Evolutionary conservation across 2,797 vertebrate species (phyloP), one percentile per base, ranked within the genome.

Genomic region (Cossypha heuglini): DNA sequence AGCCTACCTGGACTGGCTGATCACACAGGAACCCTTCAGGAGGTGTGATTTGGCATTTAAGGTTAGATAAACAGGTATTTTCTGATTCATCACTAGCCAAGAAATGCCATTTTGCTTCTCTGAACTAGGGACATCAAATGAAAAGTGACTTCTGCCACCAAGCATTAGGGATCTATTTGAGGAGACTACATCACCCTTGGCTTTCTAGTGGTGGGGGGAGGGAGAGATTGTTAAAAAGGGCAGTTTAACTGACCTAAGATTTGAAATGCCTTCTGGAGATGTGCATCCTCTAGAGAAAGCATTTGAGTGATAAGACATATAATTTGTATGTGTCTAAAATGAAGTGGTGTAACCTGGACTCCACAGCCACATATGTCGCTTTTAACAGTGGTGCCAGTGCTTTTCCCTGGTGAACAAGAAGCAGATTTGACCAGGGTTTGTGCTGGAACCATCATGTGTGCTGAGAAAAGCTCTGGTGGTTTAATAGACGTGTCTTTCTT

Each of bases 91-190:
- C 58, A 38, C 57, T 31, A 74, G 74, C 82, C 76, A 78, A 81
- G 76, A 90, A 81, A 87, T 5, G 9, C 51, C 71, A 74, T 94
- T 91, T 88, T 96, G 66, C 54, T 52, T 89, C 73, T 86, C 54
- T 91, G 82, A 84, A 78, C 66, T 78, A 84, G 85, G 62, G 86
- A 37, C 73, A 54, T 95, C 75, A 94, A 95, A 93, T 91, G 95
- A 93, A 94, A 96, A 95, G 82, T 94, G 94, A 95, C 95, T 95
- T 79, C 91, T 95, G 96, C 95, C 96, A 95, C 79, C 91, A 86
- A 90, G 85, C 93, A 90, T 96, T 95, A 96, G 58, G 62, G 35
- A 88, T 90, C 82, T 93, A 10, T 91, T 42, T 68, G 66, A 88
- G 90, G 95, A 95, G 37, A 22, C 85, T 64, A 6, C 13, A 33